A percentile compares a stretch with the other conserved stretches of the same genome.
These are phyloP conservation scores for Chloebia gouldiae DNA, from an alignment of 2,113 vertebrate species.

Conservation along the genomic window DNA sequence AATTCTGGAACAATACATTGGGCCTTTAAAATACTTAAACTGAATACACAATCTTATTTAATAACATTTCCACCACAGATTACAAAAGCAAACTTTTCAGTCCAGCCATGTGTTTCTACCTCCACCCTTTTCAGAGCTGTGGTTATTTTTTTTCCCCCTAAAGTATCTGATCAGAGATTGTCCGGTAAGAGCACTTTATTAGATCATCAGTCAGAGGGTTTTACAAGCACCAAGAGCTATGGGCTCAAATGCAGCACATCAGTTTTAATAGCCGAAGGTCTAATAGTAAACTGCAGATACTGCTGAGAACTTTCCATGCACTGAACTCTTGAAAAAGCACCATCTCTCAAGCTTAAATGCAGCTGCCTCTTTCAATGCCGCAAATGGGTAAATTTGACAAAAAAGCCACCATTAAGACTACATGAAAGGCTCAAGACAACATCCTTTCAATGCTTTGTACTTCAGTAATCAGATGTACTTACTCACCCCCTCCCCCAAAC, in stretches of 20 bases:
- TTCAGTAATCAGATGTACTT: slow-evolving; percentile 95
- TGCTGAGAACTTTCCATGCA: slow-evolving; percentile 86
- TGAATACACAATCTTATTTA: not conserved
- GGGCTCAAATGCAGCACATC: slow-evolving; percentile 82
- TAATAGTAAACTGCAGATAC: slow-evolving; percentile 83
- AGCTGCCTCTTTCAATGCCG: slow-evolving; percentile 88
- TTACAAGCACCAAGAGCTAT: slow-evolving; percentile 82
- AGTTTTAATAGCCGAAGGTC: slow-evolving; percentile 81
- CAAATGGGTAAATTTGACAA: slow-evolving; percentile 89
- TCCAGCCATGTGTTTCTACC: not conserved
- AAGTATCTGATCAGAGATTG: slow-evolving; percentile 86
- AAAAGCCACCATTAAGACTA: slow-evolving; percentile 89
- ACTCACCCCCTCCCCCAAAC: slow-evolving; percentile 87
- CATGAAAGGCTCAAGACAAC: slow-evolving; percentile 91
- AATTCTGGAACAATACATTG: not conserved
- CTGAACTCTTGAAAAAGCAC: slow-evolving; percentile 86
- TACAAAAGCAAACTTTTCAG: slow-evolving; percentile 44
- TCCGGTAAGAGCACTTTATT: slow-evolving; percentile 86
- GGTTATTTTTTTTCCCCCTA: slow-evolving; percentile 12
- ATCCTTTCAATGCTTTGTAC: slow-evolving; percentile 90
- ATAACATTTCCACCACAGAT: slow-evolving; percentile 24
- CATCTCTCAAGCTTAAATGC: slow-evolving; percentile 88
- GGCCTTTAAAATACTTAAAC: not conserved
- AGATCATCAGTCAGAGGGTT: slow-evolving; percentile 85
- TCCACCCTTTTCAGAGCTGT: slow-evolving; percentile 31